Evolutionary conservation across 2,888 invertebrate genomes (phyloP), one percentile per base, ranked within the genome.

Genomic region (Mactromeris polynyma): DNA sequence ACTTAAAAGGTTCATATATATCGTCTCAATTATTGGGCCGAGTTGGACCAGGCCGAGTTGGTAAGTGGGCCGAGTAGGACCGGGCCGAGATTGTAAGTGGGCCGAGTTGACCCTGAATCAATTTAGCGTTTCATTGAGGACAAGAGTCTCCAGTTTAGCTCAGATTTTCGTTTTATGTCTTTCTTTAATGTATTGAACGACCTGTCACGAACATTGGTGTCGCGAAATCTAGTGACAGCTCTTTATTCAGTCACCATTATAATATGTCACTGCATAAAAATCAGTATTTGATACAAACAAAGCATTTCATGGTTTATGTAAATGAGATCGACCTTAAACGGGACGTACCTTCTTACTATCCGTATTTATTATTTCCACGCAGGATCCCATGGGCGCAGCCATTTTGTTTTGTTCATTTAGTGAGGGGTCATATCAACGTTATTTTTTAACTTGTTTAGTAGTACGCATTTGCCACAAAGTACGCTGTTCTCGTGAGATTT

Each of bases 321-420:
- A 31, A 33, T n/a, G 17, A 36, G 2, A 73, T 73, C 36, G 21
- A 14, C 19, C 58, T 26, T 0, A 26, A 64, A 64, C 9, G 3
- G 9, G n/a, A 33, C 17, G 31, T 82, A 91, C 92, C 89, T 93
- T 93, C 58, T 64, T 84, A 46, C 77, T 31, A 64, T 91, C 89
- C 31, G 90, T 85, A 81, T 83, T 82, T 90, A 79, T 86, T 7
- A 92, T 82, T 89, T 92, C 92, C 85, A 93, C 92, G 82, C 83
- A 69, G 73, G 54, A 26, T 73, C 31, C 54, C 73, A 87, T 87
- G 91, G 90, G 83, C 54, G 92, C 87, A n/a, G 93, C 92, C 93
- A 93, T 93, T 69, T 90, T 93, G 42, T 40, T 31, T 80, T 80
- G 58, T 9, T 64, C n/a, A 26, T 64, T 64, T 26, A 51, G n/a